Evolutionary conservation across 2,888 invertebrate genomes (phyloP).

Genomic region (Drosophila paramelanica): DNA sequence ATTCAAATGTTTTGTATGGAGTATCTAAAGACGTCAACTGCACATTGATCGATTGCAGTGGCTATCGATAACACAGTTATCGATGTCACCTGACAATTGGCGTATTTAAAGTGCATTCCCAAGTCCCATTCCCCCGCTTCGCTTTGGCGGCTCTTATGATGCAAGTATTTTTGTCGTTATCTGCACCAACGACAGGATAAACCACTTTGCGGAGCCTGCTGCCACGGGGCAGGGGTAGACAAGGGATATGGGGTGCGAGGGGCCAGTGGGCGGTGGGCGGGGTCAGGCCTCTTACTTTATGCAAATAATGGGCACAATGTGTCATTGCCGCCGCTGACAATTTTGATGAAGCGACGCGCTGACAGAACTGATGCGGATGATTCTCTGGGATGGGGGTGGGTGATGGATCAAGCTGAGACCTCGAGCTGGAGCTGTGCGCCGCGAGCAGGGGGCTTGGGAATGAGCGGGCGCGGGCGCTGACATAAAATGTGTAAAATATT

Average conservation of each 20-base stretch:
- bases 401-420: slow-evolving; percentile 46
- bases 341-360: slow-evolving; percentile 69
- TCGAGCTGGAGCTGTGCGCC: not conserved
- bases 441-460: not conserved
- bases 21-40: not conserved
- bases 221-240: not conserved
- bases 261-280: not conserved
- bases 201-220: slow-evolving; percentile 59
- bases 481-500: slow-evolving; percentile 79
- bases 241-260: not conserved
- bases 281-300: slow-evolving; percentile 57
- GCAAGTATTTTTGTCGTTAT: slow-evolving; percentile 23
- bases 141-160: slow-evolving; percentile 11
- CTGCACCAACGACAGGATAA: slow-evolving; percentile 62
- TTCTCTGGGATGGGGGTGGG: slow-evolving; percentile 17
- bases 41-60: not conserved
- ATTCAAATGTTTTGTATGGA: no score
- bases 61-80: slow-evolving; percentile 1
- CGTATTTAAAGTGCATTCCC: slow-evolving; percentile 14
- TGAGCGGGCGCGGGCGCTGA: slow-evolving; percentile 14
- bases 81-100: not conserved
- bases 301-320: slow-evolving; percentile 80
- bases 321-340: slow-evolving; percentile 73
- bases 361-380: slow-evolving; percentile 50
- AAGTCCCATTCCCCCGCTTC: not conserved